Evolutionary conservation across 2,888 invertebrate species (phyloP), one percentile per base, ranked within the genome.

Genomic region (Hypsopygia costalis): DNA sequence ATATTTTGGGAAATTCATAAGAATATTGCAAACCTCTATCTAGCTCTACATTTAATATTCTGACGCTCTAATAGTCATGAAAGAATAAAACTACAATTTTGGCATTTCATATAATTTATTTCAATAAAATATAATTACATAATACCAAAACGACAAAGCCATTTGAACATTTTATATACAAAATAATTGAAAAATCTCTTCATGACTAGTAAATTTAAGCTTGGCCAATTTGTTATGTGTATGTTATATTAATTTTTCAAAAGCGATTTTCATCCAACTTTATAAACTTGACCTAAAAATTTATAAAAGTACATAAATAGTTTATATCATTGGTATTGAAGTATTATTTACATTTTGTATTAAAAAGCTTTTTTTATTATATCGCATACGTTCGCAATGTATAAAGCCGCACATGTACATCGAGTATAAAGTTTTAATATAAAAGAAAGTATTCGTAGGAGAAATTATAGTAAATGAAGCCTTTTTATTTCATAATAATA

Each of bases 141-240:
- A 73, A 73, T 73, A 69, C 66, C 62, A 69, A 66, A 69, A 77
- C 55, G 60, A 68, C 58, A 60, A 67, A 58, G 52, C 57, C 50
- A 56, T 68, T 74, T 69, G 53, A 71, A 71, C 64, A 65, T 78
- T 81, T 82, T 87, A 87, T 87, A 67, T 87, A 87, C 86, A 87
- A 80, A 82, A 81, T 76, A 82, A 68, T 77, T 62, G 57, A 59
- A 53, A 71, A 73, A 76, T 81, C 75, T 79, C 65, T 70, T 78
- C 66, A 69, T 87, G 87, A 86, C 87, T 86, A 86, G 81, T 64
- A 61, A 46, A 49, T 61, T 69, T 62, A 78, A 72, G 73, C 70
- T 73, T 66, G 67, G 75, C 79, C 81, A 74, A 79, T 75, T 54
- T 47, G 51, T 58, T 56, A 56, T 44, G n/a, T 44, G 57, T 48